These are phyloP conservation scores for Thalassoma bifasciatum DNA, from an alignment of 2,113 vertebrate genomes.

Conservation along the genomic window DNA sequence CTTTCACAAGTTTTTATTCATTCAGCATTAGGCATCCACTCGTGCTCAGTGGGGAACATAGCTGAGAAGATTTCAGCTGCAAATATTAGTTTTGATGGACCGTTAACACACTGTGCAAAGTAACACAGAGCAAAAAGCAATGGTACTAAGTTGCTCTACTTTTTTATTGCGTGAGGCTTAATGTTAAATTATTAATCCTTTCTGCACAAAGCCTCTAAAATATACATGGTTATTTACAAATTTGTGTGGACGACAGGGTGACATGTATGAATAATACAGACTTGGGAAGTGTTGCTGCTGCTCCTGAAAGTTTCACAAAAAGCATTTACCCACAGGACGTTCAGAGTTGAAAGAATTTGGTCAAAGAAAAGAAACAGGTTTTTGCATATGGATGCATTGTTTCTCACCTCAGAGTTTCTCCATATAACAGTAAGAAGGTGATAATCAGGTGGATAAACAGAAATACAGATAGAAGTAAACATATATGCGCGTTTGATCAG, in stretches of 20 bases:
- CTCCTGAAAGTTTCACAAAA: slow-evolving; percentile 48
- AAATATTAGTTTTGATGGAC: slow-evolving; percentile 43
- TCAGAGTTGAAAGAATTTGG: slow-evolving; percentile 18
- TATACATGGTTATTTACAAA: slow-evolving; percentile 77
- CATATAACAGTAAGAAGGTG: slow-evolving; percentile 11
- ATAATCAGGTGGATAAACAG: slow-evolving; percentile 25
- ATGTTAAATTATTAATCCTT: slow-evolving; percentile 75
- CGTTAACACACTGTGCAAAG: slow-evolving; percentile 20
- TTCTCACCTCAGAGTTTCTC: slow-evolving; percentile 2
- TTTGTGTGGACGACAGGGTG: slow-evolving; percentile 58
- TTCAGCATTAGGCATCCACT: slow-evolving; percentile 29
- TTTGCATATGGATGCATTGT: slow-evolving; percentile 16
- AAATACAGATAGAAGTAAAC: not conserved
- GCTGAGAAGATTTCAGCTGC: not conserved
- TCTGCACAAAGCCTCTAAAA: slow-evolving; percentile 74
- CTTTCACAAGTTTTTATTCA: slow-evolving; percentile 44
- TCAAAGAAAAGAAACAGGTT: slow-evolving; percentile 24
- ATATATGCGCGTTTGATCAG: slow-evolving; percentile 3
- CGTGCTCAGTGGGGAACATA: slow-evolving; percentile 21
- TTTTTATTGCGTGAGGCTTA: slow-evolving; percentile 62
- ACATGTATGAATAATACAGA: slow-evolving; percentile 78
- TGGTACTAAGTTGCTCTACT: slow-evolving; percentile 27
- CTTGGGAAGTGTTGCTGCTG: slow-evolving; percentile 53
- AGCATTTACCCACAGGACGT: slow-evolving; percentile 13
- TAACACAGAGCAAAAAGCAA: not conserved